phyloP scores from a whole-genome alignment of 2,888 invertebrate genomes.

The Cerceris ruficornis region DNA sequence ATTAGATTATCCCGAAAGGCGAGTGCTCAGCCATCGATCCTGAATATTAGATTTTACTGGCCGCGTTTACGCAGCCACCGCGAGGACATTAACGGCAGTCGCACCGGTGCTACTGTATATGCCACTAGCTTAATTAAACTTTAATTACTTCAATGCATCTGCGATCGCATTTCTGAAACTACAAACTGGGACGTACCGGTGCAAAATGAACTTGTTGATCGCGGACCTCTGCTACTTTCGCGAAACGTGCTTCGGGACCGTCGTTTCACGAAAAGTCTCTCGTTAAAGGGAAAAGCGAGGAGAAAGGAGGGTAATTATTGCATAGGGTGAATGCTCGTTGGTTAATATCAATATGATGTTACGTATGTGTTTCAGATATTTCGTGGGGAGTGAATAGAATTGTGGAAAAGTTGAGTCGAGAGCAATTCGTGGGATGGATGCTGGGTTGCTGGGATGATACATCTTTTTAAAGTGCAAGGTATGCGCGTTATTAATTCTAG shows the following conservation, averaged over 20 bases:
- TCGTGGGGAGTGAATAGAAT: constrained; percentile 1
- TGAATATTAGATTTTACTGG: constrained; percentile 38
- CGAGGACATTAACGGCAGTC: constrained; percentile 30
- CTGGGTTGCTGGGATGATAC: no score
- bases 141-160: constrained; percentile 52
- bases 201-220: constrained; percentile 51
- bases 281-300: not conserved
- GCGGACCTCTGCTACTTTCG: constrained; percentile 11
- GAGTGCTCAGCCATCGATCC: constrained; percentile 24
- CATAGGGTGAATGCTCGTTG: not conserved
- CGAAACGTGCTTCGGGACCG: not conserved
- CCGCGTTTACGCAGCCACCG: constrained; percentile 20
- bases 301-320: not conserved
- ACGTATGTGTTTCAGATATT: not conserved
- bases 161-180: constrained; percentile 37
- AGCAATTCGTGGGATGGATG: not conserved
- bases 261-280: constrained; percentile 5
- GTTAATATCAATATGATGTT: not conserved
- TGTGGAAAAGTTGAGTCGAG: not conserved
- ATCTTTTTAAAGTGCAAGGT: no score
- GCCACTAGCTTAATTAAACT: constrained; percentile 54
- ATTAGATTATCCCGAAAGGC: constrained; percentile 31
- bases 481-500: no score
- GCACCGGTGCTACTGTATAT: constrained; percentile 5
- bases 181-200: constrained; percentile 14